Conservation (phyloP, 2,888 invertebrate genomes). For the Dolomedes plantarius region DNA sequence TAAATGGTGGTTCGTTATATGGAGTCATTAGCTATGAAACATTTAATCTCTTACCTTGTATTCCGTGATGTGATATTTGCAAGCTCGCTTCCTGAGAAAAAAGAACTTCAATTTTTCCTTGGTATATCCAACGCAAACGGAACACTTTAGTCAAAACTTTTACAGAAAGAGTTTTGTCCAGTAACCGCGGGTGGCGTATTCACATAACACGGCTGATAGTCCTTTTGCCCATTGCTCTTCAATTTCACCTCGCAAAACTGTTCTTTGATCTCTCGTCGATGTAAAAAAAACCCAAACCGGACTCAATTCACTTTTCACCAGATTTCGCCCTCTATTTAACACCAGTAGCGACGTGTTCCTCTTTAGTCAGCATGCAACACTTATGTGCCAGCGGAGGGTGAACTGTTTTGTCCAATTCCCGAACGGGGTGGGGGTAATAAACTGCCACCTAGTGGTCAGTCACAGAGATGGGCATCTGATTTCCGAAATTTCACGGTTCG, state of each 20-base stretch:
- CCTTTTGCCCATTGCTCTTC: too few species aligned
- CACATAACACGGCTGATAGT: background rate
- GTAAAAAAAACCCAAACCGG: too few species aligned
- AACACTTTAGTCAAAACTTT: background rate
- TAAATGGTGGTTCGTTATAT: too few species aligned
- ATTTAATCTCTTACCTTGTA: too few species aligned
- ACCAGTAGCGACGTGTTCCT: background rate
- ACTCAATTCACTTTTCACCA: background rate
- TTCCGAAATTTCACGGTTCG: conserved; percentile 20
- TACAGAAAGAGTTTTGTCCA: background rate
- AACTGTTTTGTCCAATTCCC: conserved; percentile 22
- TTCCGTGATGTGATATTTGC: too few species aligned
- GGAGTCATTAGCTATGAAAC: too few species aligned
- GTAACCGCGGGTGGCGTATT: background rate
- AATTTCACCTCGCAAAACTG: too few species aligned
- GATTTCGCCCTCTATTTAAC: conserved; percentile 19
- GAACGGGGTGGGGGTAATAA: conserved; percentile 46
- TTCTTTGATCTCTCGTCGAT: too few species aligned
- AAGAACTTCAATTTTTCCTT: too few species aligned
- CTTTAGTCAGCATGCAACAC: background rate
- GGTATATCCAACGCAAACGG: background rate
- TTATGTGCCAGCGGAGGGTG: conserved; percentile 19
- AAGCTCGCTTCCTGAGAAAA: too few species aligned
- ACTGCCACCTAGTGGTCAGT: conserved; percentile 57
- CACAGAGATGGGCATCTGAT: background rate